phyloP scores from a whole-genome alignment of 2,888 invertebrate species.

The Netelia fuscicornis region DNA sequence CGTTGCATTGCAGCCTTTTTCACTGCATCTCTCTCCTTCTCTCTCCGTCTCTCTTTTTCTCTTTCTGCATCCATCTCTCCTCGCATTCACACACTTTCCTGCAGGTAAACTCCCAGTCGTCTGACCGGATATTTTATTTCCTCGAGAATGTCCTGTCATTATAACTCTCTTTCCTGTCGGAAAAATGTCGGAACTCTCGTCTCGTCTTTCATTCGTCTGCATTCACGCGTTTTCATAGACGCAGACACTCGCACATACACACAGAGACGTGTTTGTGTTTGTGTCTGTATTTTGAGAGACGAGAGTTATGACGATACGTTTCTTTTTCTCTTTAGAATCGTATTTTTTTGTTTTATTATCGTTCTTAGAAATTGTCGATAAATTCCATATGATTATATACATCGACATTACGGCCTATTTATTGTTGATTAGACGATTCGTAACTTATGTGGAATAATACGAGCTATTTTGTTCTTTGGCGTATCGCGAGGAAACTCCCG shows the following conservation, averaged over 20 bases:
- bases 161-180: conserved; percentile 33
- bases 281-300: neutral
- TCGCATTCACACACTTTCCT: conserved; percentile 21
- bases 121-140: conserved; percentile 65
- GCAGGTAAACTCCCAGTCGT: conserved; percentile 37
- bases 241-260: neutral
- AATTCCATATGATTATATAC: conserved; percentile 8
- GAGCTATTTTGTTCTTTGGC: neutral
- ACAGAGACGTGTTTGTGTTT: neutral
- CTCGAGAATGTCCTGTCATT: conserved; percentile 51
- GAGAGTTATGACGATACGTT: neutral
- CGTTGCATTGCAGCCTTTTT: conserved; percentile 24
- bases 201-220: neutral
- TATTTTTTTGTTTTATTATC: neutral
- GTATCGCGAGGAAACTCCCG: conserved; percentile 44
- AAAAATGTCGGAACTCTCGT: too few relatives aligned
- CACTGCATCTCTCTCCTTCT: conserved; percentile 3
- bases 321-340: neutral
- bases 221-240: too few relatives aligned
- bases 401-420: conserved; percentile 28
- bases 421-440: conserved; percentile 16
- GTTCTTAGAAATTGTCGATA: conserved; percentile 1
- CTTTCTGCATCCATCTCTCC: conserved; percentile 18
- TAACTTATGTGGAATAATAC: neutral
- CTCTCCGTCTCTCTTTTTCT: conserved; percentile 28